Conservation (phyloP, 2,113 vertebrate genomes). For the Otis tarda region DNA sequence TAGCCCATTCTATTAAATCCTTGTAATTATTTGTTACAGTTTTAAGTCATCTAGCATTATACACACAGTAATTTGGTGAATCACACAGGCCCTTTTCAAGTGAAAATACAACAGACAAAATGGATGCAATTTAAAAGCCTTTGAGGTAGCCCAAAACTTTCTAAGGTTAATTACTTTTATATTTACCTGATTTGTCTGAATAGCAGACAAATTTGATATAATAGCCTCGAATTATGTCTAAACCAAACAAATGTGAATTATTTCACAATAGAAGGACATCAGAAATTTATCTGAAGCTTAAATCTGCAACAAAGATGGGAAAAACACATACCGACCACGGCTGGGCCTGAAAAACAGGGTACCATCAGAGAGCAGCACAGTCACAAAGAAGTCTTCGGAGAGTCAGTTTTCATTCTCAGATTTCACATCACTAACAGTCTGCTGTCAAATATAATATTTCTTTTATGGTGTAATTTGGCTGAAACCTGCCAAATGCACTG, state of each 20-base stretch:
- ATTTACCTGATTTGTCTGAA: background rate
- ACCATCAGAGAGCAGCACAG: background rate
- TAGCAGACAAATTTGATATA: background rate
- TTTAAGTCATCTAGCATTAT: constrained; percentile 36
- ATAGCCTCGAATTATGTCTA: background rate
- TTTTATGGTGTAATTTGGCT: constrained; percentile 58
- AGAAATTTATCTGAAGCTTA: background rate
- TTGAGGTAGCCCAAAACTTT: background rate
- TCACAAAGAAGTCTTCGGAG: background rate
- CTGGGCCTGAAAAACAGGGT: background rate
- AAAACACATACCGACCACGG: background rate
- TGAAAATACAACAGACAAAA: background rate
- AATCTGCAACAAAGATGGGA: background rate
- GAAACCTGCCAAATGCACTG: constrained; percentile 34
- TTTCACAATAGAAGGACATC: background rate
- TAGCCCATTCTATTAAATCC: constrained; percentile 47
- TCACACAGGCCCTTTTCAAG: background rate
- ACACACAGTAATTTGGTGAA: background rate
- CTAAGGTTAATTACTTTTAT: background rate
- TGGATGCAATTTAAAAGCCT: background rate
- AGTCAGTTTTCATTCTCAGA: background rate
- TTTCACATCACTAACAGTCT: constrained; percentile 17
- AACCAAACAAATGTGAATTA: background rate
- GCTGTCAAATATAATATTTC: constrained; percentile 59
- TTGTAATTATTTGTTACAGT: constrained; percentile 53